These are phyloP conservation scores for Drosophila lini DNA, from an alignment of 1,140 invertebrate species.

Conservation along the genomic window DNA sequence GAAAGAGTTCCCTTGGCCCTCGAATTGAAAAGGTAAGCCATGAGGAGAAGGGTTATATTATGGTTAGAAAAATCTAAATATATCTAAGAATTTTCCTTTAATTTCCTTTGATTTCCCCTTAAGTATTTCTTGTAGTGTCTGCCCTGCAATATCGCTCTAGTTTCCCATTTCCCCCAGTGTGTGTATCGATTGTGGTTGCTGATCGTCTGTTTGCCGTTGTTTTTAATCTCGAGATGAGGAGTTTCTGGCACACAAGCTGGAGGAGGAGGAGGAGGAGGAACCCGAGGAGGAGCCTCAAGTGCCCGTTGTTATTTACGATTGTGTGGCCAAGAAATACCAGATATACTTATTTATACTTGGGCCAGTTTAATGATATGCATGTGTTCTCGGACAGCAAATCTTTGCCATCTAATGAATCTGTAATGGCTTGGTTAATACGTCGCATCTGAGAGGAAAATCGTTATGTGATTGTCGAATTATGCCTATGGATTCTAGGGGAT, in stretches of 20 bases:
- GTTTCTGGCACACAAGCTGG: conserved; percentile 1
- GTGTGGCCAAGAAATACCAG: conserved; percentile 39
- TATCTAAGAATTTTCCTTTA: background rate
- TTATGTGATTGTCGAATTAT: background rate
- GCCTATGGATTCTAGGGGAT: background rate
- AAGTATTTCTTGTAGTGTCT: conserved; percentile 1
- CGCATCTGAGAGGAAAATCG: background rate
- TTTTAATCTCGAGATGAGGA: conserved; percentile 10
- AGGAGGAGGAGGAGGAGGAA: conserved; percentile 11
- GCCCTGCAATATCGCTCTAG: conserved; percentile 2
- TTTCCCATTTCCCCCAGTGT: conserved; percentile 14
- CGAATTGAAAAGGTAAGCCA: background rate
- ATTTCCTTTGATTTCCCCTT: background rate
- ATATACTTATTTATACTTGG: conserved; percentile 33
- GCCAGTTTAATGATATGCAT: conserved; percentile 44
- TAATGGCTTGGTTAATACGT: conserved; percentile 35
- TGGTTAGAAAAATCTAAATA: no score
- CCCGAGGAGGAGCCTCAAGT: conserved; percentile 53
- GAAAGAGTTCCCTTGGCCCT: background rate
- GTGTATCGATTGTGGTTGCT: conserved; percentile 17
- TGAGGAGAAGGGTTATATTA: background rate
- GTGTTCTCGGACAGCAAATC: conserved; percentile 9
- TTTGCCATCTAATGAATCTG: conserved; percentile 49
- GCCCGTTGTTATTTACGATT: conserved; percentile 61
- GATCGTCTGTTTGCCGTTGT: conserved; percentile 7